Conservation (phyloP, 2,113 vertebrate genomes). For the Narcine bancroftii region DNA sequence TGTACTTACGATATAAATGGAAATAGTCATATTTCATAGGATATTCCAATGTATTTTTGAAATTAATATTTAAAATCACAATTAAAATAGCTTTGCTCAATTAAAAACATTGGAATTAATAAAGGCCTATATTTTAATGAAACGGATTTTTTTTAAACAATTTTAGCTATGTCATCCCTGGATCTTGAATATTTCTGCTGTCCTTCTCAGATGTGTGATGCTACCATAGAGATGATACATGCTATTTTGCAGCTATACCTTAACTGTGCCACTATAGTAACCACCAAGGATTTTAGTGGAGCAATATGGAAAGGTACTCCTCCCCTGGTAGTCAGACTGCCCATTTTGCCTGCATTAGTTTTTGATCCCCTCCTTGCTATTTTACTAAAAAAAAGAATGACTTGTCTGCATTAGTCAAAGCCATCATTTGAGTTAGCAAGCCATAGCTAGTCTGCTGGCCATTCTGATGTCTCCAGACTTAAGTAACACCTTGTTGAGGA, state of each 20-base stretch:
- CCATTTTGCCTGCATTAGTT: not conserved
- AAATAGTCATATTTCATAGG: constrained; percentile 31
- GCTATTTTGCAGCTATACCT: not conserved
- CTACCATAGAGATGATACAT: not conserved
- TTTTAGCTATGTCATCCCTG: not conserved
- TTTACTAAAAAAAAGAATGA: not conserved
- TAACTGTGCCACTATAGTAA: not conserved
- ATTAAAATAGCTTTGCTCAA: not conserved
- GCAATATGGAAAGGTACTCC: not conserved
- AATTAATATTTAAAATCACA: not conserved
- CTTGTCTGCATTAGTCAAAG: not conserved
- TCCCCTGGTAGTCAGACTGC: not conserved
- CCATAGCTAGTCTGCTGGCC: not conserved
- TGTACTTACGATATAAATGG: constrained; percentile 19
- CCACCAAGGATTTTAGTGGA: not conserved
- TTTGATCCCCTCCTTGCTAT: not conserved
- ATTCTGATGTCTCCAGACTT: not conserved
- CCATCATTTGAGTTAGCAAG: not conserved
- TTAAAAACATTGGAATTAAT: not conserved
- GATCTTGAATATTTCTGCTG: not conserved
- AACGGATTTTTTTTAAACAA: not conserved
- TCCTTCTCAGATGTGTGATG: not conserved
- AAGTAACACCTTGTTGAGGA: not conserved
- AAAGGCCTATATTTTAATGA: not conserved
- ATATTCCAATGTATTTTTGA: not conserved